A percentile compares a stretch with the other conserved stretches of the same genome.
Evolutionary conservation across 1,140 invertebrate species (phyloP).

Genomic region (Coptotermes formosanus): DNA sequence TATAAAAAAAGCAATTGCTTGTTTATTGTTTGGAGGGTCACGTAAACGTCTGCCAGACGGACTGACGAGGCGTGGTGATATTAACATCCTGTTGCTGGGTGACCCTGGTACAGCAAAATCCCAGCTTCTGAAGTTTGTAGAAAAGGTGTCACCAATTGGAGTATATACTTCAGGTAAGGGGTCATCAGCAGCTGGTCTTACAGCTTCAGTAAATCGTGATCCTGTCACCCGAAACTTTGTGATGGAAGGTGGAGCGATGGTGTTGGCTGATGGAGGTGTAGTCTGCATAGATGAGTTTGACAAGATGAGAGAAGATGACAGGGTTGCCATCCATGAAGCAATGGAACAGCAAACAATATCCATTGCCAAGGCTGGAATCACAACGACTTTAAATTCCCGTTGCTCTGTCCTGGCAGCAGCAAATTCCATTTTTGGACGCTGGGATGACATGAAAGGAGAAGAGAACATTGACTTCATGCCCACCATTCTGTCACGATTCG

Average conservation of each 20-base stretch:
- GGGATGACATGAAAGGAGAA: slow-evolving; percentile 98
- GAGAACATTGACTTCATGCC: slow-evolving; percentile 99
- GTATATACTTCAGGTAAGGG: slow-evolving; percentile 99
- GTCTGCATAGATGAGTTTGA: slow-evolving; percentile 99
- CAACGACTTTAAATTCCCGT: slow-evolving; percentile 96
- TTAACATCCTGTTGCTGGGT: slow-evolving; percentile 93
- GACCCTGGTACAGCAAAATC: slow-evolving; percentile 99
- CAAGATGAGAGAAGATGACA: slow-evolving; percentile 99
- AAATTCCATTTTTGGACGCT: slow-evolving; percentile 96
- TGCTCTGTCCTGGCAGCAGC: slow-evolving; percentile 98
- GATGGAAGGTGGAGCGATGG: slow-evolving; percentile 99
- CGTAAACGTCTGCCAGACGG: slow-evolving; percentile 93
- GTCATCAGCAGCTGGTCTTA: slow-evolving; percentile 97
- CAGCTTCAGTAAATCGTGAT: slow-evolving; percentile 95
- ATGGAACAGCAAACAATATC: slow-evolving; percentile 99
- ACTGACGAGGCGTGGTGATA: slow-evolving; percentile 91
- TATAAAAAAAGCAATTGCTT: slow-evolving; percentile 97
- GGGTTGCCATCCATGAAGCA: slow-evolving; percentile 99
- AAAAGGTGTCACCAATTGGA: slow-evolving; percentile 91
- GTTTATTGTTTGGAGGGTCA: slow-evolving; percentile 91
- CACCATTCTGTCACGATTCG: slow-evolving; percentile 99
- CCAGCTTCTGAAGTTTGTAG: slow-evolving; percentile 97
- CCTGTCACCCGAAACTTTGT: slow-evolving; percentile 92
- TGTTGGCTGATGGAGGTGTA: slow-evolving; percentile 97
- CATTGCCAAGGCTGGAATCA: slow-evolving; percentile 99